phyloP scores from a whole-genome alignment of 92 coral and sea anemone genomes.

The Palythoa grandiflora region DNA sequence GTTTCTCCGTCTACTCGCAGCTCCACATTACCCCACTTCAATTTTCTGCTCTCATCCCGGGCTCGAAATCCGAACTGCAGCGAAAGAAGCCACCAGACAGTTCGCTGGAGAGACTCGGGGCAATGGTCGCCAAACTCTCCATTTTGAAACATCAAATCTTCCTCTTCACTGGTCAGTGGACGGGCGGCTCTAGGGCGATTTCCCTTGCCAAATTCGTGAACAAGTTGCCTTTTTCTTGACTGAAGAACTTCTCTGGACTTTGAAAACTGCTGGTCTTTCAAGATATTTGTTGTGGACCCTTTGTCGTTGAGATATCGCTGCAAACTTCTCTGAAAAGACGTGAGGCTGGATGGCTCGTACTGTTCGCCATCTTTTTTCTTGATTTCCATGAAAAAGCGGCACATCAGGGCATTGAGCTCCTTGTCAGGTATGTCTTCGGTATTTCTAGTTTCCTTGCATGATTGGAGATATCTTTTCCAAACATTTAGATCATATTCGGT shows the following conservation, averaged over 20 bases:
- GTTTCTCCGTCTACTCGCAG: conserved; percentile 37
- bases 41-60: conserved; percentile 11
- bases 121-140: conserved; percentile 62
- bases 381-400: conserved; percentile 52
- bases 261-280: conserved; percentile 51
- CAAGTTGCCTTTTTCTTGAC: conserved; percentile 14
- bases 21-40: conserved; percentile 63
- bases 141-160: conserved; percentile 34
- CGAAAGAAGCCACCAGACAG: conserved; percentile 66
- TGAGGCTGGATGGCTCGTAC: conserved; percentile 58
- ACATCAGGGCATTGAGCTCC: conserved; percentile 42
- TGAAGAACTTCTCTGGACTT: conserved; percentile 38
- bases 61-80: conserved; percentile 71
- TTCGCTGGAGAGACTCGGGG: conserved; percentile 64
- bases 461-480: conserved; percentile 40
- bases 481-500: conserved; percentile 43
- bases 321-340: conserved; percentile 61
- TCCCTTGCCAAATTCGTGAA: conserved; percentile 46
- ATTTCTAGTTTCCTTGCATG: conserved; percentile 39
- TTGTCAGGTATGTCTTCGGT: conserved; percentile 47
- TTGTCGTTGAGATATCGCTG: conserved; percentile 49
- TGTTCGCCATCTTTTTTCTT: conserved; percentile 34
- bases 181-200: conserved; percentile 62
- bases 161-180: conserved; percentile 17
- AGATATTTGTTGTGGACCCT: conserved; percentile 32